Evolutionary conservation across 2,888 invertebrate genomes (phyloP).

Genomic region (Aquatica leii): DNA sequence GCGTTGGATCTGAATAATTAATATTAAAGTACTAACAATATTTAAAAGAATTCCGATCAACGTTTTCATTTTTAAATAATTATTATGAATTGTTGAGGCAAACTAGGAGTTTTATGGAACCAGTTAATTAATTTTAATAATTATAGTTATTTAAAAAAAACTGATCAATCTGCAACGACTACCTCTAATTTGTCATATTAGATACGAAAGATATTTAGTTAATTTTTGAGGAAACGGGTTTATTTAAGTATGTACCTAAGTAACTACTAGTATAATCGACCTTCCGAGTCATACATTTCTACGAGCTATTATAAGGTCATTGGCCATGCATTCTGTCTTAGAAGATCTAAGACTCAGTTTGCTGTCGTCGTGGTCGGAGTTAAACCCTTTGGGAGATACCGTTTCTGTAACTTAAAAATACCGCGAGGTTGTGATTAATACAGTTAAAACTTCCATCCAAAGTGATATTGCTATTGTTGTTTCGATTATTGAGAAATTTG

Average conservation of each 20-base stretch:
- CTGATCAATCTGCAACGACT: slow-evolving; percentile 13
- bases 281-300: slow-evolving; percentile 48
- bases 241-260: slow-evolving; percentile 27
- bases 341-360: slow-evolving; percentile 51
- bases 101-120: slow-evolving; percentile 5
- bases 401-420: slow-evolving; percentile 23
- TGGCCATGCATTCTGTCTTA: slow-evolving; percentile 53
- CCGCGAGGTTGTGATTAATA: slow-evolving; percentile 36
- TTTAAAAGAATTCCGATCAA: neutral
- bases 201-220: slow-evolving; percentile 15
- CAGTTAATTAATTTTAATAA: slow-evolving; percentile 4
- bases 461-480: slow-evolving; percentile 37
- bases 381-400: slow-evolving; percentile 33
- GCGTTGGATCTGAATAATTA: slow-evolving; percentile 20
- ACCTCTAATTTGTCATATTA: slow-evolving; percentile 26
- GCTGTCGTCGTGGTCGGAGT: slow-evolving; percentile 40
- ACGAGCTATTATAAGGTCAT: slow-evolving; percentile 54
- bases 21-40: slow-evolving; percentile 13
- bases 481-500: slow-evolving; percentile 27
- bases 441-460: slow-evolving; percentile 41
- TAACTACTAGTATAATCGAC: slow-evolving; percentile 41
- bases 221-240: slow-evolving; percentile 23
- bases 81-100: neutral
- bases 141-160: too few relatives aligned
- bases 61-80: slow-evolving; percentile 1